Evolutionary conservation across 2,113 vertebrate species (phyloP).

Genomic region (Odocoileus virginianus): DNA sequence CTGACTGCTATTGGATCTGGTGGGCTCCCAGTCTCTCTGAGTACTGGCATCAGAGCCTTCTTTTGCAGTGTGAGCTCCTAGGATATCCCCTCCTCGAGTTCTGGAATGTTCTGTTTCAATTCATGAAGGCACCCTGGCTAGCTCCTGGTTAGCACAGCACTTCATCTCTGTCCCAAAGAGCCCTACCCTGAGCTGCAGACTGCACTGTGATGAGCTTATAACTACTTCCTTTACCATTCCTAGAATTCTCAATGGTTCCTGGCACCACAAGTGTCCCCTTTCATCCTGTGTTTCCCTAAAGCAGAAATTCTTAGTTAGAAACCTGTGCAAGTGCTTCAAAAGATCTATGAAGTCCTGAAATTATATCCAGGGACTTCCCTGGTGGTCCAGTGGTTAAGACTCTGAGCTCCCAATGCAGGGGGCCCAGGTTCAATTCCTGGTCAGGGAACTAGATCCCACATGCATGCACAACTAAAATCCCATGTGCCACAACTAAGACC

Average conservation of each 20-base stretch:
- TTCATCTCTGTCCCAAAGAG: constrained; percentile 4
- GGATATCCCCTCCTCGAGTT: not conserved
- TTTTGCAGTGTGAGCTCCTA: not conserved
- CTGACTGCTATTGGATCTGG: not conserved
- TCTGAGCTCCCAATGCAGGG: not conserved
- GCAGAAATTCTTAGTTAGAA: constrained; percentile 5
- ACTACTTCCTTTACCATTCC: not conserved
- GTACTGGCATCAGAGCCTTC: not conserved
- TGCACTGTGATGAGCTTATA: not conserved
- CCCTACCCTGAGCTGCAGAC: not conserved
- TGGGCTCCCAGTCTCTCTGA: not conserved
- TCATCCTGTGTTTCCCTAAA: not conserved
- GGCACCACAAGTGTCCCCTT: not conserved
- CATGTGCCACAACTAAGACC: not conserved
- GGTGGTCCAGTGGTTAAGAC: not conserved
- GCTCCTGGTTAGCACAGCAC: not conserved
- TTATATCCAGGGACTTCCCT: not conserved
- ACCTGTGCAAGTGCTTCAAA: not conserved
- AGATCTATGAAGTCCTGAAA: constrained; percentile 21
- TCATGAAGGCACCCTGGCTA: not conserved
- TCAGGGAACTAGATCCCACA: not conserved
- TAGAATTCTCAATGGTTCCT: not conserved
- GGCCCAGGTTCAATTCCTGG: not conserved
- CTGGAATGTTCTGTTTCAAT: constrained; percentile 19
- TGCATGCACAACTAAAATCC: not conserved